Evolutionary conservation across 2,797 vertebrate species (phyloP).

Genomic region (Coilia nasus): DNA sequence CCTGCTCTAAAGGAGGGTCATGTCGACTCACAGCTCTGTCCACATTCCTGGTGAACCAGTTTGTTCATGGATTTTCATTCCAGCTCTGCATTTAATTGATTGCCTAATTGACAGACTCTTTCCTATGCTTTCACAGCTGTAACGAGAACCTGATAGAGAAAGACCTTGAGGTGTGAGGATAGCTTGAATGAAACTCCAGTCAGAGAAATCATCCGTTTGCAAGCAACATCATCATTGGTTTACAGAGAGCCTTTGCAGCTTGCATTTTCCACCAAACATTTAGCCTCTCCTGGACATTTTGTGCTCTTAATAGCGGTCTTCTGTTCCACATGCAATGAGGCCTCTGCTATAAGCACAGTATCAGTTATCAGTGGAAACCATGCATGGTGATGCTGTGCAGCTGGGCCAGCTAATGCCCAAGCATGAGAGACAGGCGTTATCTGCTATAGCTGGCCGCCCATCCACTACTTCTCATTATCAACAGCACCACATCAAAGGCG

Average conservation of each 20-base stretch:
- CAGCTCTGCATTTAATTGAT: background rate
- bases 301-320: too few species aligned
- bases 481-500: background rate
- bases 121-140: background rate
- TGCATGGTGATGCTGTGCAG: slow-evolving; percentile 61
- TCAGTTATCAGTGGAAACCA: background rate
- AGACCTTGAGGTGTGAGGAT: background rate
- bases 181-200: background rate
- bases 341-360: background rate
- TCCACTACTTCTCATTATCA: slow-evolving; percentile 5
- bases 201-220: too few species aligned
- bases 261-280: too few species aligned
- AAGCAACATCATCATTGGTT: too few species aligned
- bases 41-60: background rate
- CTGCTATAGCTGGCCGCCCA: slow-evolving; percentile 53
- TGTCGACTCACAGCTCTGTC: background rate
- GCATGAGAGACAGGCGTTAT: slow-evolving; percentile 60
- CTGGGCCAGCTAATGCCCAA: slow-evolving; percentile 57
- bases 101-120: background rate
- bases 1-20: background rate
- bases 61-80: background rate
- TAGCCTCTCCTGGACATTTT: too few species aligned
- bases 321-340: background rate
- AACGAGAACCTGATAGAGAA: background rate
- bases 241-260: too few species aligned